Percentiles rank a stretch among this genome's conserved stretches.
Conservation (phyloP, 2,888 invertebrate species). For the Trissolcus japonicus region DNA sequence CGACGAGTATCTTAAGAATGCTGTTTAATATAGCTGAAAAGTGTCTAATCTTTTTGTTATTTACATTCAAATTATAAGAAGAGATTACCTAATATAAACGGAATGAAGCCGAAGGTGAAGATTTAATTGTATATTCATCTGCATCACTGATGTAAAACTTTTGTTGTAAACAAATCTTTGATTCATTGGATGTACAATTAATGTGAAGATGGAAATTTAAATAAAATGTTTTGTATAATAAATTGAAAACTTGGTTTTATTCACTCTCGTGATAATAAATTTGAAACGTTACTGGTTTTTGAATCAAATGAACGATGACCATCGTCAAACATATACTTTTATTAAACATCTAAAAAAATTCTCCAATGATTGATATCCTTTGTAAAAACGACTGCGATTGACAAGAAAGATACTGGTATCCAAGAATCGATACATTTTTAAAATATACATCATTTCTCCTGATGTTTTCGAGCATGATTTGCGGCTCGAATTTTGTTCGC, state of each 20-base stretch:
- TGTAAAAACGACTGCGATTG: conserved; percentile 88
- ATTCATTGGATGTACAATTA: too few relatives aligned
- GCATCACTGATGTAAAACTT: too few relatives aligned
- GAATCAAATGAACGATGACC: background rate
- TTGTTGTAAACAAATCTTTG: too few relatives aligned
- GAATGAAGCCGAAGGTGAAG: background rate
- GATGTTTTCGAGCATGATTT: conserved; percentile 84
- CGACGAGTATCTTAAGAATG: conserved; percentile 80
- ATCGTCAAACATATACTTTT: conserved; percentile 1
- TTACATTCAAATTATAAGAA: background rate
- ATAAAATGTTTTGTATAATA: too few relatives aligned
- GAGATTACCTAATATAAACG: too few relatives aligned
- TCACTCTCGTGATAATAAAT: too few relatives aligned
- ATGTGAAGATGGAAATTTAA: too few relatives aligned
- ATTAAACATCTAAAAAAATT: conserved; percentile 79
- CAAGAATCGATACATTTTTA: conserved; percentile 79
- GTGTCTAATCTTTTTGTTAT: background rate
- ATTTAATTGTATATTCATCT: background rate
- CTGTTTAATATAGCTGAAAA: background rate
- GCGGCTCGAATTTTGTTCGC: conserved; percentile 83
- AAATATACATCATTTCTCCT: conserved; percentile 80
- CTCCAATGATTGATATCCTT: conserved; percentile 86
- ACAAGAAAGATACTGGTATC: conserved; percentile 85
- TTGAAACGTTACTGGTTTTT: too few relatives aligned
- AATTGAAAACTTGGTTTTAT: too few relatives aligned